Evolutionary conservation across 1,140 invertebrate species (phyloP).

Genomic region (Cylas formicarius): DNA sequence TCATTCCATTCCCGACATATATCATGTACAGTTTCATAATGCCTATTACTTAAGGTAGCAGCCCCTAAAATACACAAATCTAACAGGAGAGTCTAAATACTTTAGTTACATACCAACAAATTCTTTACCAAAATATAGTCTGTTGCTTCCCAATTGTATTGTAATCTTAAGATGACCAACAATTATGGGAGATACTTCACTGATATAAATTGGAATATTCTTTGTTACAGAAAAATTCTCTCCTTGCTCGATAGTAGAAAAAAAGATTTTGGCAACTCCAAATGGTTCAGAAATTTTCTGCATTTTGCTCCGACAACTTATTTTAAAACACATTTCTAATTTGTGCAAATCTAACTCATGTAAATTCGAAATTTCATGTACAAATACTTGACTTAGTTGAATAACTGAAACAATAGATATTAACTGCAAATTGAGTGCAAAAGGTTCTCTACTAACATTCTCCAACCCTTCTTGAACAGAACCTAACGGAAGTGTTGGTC

Average conservation of each 20-base stretch:
- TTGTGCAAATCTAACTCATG: conserved; percentile 26
- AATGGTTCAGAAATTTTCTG: conserved; percentile 30
- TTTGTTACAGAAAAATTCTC: conserved; percentile 28
- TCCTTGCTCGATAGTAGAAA: conserved; percentile 24
- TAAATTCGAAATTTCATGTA: conserved; percentile 32
- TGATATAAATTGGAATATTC: conserved; percentile 28
- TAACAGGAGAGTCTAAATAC: neutral
- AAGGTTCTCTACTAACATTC: neutral
- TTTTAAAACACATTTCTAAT: conserved; percentile 29
- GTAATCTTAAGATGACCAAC: conserved; percentile 41
- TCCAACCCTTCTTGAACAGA: conserved; percentile 29
- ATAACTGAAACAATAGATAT: conserved; percentile 20
- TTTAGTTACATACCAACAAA: conserved; percentile 40
- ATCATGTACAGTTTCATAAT: too few relatives aligned
- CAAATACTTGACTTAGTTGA: conserved; percentile 32
- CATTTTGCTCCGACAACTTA: conserved; percentile 30
- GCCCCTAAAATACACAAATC: too few relatives aligned
- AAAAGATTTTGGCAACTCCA: conserved; percentile 34
- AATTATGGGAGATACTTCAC: conserved; percentile 28
- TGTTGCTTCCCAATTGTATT: conserved; percentile 44
- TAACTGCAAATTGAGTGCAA: neutral
- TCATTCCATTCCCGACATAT: too few relatives aligned
- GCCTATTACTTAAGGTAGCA: too few relatives aligned
- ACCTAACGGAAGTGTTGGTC: conserved; percentile 29
- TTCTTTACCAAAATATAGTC: conserved; percentile 46